These are phyloP conservation scores for Naja naja DNA, from an alignment of 2,113 vertebrate species.

Conservation along the genomic window DNA sequence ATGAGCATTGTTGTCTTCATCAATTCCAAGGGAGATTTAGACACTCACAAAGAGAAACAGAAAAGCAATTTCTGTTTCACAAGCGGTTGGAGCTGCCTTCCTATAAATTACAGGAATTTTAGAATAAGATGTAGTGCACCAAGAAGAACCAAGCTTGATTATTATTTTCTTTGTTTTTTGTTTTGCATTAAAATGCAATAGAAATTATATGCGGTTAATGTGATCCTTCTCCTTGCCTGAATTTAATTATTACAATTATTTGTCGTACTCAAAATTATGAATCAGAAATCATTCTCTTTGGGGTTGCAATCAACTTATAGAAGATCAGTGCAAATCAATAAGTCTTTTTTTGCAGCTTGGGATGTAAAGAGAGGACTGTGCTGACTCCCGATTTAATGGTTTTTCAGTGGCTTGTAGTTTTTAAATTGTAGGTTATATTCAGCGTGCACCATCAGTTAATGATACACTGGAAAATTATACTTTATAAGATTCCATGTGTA, in stretches of 20 bases:
- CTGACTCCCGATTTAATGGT: background rate
- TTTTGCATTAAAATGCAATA: background rate
- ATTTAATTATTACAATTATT: background rate
- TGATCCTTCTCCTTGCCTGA: background rate
- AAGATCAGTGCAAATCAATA: background rate
- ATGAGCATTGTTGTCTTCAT: background rate
- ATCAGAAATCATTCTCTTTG: background rate
- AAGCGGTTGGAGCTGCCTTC: background rate
- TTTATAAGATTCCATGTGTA: background rate
- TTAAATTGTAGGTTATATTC: background rate
- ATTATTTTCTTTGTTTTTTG: no score
- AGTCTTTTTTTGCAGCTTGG: background rate
- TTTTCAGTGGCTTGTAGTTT: background rate
- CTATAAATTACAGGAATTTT: background rate
- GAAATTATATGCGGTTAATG: background rate
- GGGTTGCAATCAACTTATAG: background rate
- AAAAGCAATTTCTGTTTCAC: background rate
- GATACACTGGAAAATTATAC: background rate
- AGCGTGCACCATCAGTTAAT: background rate
- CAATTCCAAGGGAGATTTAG: background rate
- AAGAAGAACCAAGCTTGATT: background rate
- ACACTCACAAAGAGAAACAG: background rate
- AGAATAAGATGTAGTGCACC: background rate
- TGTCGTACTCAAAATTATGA: background rate
- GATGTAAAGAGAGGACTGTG: background rate